A percentile compares a stretch with the other conserved stretches of the same genome.
Evolutionary conservation across 2,113 vertebrate genomes (phyloP).

Genomic region (Coptodon bakossiorum): DNA sequence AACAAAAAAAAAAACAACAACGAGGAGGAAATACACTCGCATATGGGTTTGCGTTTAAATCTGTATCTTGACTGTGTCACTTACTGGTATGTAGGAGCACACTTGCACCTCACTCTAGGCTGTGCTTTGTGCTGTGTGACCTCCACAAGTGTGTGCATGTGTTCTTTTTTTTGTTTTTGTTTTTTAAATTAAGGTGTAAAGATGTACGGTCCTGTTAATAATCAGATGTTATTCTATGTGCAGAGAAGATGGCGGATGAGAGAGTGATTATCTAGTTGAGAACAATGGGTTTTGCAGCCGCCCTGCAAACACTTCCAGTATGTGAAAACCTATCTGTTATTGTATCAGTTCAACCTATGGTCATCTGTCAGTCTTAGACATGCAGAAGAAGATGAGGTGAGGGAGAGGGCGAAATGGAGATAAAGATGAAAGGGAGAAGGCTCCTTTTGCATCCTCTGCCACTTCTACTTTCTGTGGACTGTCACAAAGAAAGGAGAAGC

Average conservation of each 20-base stretch:
- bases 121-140: background rate
- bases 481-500: background rate
- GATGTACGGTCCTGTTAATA: background rate
- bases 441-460: background rate
- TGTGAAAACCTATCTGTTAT: background rate
- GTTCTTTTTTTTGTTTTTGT: background rate
- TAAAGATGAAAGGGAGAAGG: background rate
- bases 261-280: background rate
- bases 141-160: background rate
- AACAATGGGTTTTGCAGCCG: conserved; percentile 26
- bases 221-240: background rate
- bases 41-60: background rate
- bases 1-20: background rate
- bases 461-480: background rate
- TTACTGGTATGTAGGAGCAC: background rate
- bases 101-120: background rate
- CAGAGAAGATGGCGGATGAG: background rate
- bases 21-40: background rate
- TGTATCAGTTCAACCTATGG: background rate
- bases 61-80: background rate
- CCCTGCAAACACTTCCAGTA: background rate
- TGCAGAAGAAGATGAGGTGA: background rate
- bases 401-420: background rate
- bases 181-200: background rate
- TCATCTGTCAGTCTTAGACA: background rate